These are phyloP conservation scores for Drosophila cardini DNA, from an alignment of 1,140 invertebrate species.

Conservation along the genomic window DNA sequence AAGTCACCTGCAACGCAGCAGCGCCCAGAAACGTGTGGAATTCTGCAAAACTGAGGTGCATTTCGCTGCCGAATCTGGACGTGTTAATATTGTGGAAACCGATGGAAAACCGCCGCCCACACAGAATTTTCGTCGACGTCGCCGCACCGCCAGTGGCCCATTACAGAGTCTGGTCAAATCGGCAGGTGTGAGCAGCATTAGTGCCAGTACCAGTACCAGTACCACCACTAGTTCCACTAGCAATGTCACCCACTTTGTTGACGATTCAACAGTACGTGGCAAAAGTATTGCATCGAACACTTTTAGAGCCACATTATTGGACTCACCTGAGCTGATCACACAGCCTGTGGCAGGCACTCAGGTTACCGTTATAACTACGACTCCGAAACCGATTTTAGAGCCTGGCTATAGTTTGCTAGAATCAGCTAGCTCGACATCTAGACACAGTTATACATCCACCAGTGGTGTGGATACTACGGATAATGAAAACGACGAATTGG, in stretches of 20 bases:
- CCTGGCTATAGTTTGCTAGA: constrained; percentile 62
- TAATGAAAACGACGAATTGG: constrained; percentile 85
- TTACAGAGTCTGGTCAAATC: constrained; percentile 78
- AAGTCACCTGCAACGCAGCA: constrained; percentile 49
- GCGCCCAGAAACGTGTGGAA: constrained; percentile 89
- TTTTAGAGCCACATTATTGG: constrained; percentile 73
- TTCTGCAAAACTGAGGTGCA: constrained; percentile 95
- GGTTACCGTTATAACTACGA: constrained; percentile 66
- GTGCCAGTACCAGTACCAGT: constrained; percentile 22
- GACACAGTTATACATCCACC: constrained; percentile 74
- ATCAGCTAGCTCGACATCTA: constrained; percentile 46
- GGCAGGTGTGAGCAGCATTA: constrained; percentile 47
- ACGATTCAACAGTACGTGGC: constrained; percentile 49
- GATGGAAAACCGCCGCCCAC: constrained; percentile 93
- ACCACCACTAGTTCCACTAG: constrained; percentile 23
- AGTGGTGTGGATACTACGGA: constrained; percentile 85
- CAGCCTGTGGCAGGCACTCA: constrained; percentile 55
- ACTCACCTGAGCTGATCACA: constrained; percentile 63
- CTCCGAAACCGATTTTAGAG: constrained; percentile 47
- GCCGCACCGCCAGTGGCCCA: constrained; percentile 85
- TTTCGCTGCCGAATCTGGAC: constrained; percentile 92
- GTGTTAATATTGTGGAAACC: constrained; percentile 94
- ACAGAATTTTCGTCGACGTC: constrained; percentile 90
- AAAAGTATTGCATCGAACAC: constrained; percentile 61
- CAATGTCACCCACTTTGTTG: constrained; percentile 71